Evolutionary conservation across 2,888 invertebrate genomes (phyloP).

Genomic region (Lottia scabra): DNA sequence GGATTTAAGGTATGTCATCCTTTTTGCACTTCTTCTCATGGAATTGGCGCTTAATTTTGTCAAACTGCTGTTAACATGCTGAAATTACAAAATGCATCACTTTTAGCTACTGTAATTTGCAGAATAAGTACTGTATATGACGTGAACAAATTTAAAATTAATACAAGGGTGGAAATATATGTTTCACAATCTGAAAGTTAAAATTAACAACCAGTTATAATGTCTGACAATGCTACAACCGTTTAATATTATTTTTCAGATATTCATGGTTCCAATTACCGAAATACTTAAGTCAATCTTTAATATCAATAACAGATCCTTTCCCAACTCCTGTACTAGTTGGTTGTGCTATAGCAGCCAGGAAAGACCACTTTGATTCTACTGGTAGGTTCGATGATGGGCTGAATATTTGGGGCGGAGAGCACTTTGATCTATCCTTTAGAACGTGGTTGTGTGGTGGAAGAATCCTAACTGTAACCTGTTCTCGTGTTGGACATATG

Average conservation of each 20-base stretch:
- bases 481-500: slow-evolving; percentile 41
- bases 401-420: slow-evolving; percentile 99
- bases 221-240: too few relatives aligned
- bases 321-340: slow-evolving; percentile 66
- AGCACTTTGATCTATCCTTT: slow-evolving; percentile 96
- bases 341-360: slow-evolving; percentile 96
- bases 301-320: slow-evolving; percentile 17
- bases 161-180: too few relatives aligned
- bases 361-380: slow-evolving; percentile 89
- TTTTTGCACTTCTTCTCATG: too few relatives aligned
- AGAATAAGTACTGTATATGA: too few relatives aligned
- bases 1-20: slow-evolving; percentile 12
- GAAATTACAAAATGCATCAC: too few relatives aligned
- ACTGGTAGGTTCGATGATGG: slow-evolving; percentile 97
- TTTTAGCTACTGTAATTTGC: too few relatives aligned
- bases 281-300: slow-evolving; percentile 9
- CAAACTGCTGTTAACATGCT: too few relatives aligned
- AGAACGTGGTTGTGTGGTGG: slow-evolving; percentile 72
- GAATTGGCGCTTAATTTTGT: too few relatives aligned
- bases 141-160: too few relatives aligned
- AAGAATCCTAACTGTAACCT: slow-evolving; percentile 34
- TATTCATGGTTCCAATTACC: slow-evolving; percentile 24
- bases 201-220: too few relatives aligned
- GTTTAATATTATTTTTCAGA: slow-evolving; percentile 7
- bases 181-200: too few relatives aligned